These are phyloP conservation scores for Acanthosepion esculentum DNA, from an alignment of 2,888 invertebrate genomes.

Conservation along the genomic window DNA sequence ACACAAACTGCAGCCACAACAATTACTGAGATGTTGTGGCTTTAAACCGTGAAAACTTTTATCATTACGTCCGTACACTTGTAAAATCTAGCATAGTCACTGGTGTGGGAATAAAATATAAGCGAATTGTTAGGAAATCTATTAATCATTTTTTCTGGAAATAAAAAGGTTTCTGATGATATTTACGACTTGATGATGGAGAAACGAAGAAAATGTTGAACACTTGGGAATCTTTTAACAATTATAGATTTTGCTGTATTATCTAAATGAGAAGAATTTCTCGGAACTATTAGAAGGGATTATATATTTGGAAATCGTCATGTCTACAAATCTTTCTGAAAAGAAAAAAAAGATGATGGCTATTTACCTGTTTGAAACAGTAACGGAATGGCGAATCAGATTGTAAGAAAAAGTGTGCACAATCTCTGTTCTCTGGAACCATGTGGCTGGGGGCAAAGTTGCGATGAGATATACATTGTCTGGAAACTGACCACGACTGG, in stretches of 20 bases:
- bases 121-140: too few species aligned
- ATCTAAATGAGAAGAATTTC: too few species aligned
- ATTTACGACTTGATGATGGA: too few species aligned
- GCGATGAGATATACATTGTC: slow-evolving; percentile 56
- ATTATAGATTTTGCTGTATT: neutral
- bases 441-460: slow-evolving; percentile 56
- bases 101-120: neutral
- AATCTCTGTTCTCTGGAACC: slow-evolving; percentile 74
- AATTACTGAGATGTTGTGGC: too few species aligned
- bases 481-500: slow-evolving; percentile 81
- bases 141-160: too few species aligned
- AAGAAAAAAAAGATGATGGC: neutral
- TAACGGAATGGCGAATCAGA: slow-evolving; percentile 78
- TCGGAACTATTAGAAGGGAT: too few species aligned
- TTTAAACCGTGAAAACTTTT: too few species aligned
- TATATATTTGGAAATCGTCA: neutral
- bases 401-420: slow-evolving; percentile 83
- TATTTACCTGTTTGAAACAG: slow-evolving; percentile 78
- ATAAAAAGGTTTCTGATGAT: slow-evolving; percentile 39
- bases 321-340: neutral
- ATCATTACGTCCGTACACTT: neutral
- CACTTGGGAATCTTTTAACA: neutral
- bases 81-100: neutral
- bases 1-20: too few species aligned
- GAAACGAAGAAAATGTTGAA: neutral